Evolutionary conservation across 2,888 invertebrate species (phyloP).

Genomic region (Tanypteryx hageni): DNA sequence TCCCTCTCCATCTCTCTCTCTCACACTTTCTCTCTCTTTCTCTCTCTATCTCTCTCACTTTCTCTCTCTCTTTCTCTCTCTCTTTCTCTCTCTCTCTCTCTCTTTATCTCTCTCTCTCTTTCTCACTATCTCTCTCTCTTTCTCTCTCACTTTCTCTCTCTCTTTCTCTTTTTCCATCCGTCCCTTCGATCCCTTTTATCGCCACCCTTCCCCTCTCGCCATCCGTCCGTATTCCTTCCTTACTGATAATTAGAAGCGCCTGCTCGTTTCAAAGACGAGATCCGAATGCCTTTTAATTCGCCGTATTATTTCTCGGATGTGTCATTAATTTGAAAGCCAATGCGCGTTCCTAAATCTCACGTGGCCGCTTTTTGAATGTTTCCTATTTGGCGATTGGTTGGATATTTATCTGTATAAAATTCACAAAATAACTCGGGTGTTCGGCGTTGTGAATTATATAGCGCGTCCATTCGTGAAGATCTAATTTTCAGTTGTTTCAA

Average conservation of each 20-base stretch:
- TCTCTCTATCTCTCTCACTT: too few relatives aligned
- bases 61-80: not conserved
- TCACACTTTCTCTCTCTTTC: not conserved
- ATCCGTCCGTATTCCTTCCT: not conserved
- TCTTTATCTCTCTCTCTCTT: not conserved
- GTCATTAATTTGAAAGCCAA: not conserved
- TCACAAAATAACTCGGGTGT: too few relatives aligned
- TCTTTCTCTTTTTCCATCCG: not conserved
- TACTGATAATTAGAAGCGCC: conserved; percentile 7
- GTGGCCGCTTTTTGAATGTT: not conserved
- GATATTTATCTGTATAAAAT: too few relatives aligned
- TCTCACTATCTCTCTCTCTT: too few relatives aligned
- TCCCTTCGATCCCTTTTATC: not conserved
- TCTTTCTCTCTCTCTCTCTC: not conserved
- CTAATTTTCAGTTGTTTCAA: too few relatives aligned
- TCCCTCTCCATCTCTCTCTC: not conserved
- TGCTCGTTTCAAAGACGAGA: not conserved
- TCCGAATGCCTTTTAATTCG: conserved; percentile 8
- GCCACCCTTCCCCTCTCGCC: not conserved
- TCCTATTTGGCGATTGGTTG: not conserved
- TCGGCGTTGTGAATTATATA: too few relatives aligned
- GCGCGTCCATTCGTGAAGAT: too few relatives aligned
- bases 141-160: too few relatives aligned
- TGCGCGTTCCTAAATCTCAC: not conserved
- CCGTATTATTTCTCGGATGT: not conserved